Evolutionary conservation across 2,113 vertebrate species (phyloP).

Genomic region (Hipposideros armiger): DNA sequence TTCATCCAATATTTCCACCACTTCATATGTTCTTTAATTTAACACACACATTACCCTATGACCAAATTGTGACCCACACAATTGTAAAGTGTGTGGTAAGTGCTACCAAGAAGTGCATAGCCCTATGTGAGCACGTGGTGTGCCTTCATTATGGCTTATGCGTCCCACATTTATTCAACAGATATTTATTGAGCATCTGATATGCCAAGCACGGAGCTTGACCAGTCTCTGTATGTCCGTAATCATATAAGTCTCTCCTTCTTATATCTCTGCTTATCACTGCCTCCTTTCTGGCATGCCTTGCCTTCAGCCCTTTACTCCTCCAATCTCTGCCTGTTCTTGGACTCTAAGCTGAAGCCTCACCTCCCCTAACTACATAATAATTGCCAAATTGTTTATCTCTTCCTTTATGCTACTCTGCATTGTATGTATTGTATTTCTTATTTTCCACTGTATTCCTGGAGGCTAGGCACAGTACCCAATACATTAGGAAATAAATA

Average conservation of each 20-base stretch:
- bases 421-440: not conserved
- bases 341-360: not conserved
- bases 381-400: not conserved
- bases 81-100: not conserved
- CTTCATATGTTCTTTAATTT: not conserved
- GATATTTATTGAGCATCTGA: not conserved
- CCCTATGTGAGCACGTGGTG: not conserved
- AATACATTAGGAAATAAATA: not conserved
- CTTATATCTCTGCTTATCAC: not conserved
- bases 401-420: not conserved
- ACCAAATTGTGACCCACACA: not conserved
- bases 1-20: not conserved
- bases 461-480: not conserved
- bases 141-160: not conserved
- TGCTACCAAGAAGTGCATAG: not conserved
- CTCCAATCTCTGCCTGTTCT: not conserved
- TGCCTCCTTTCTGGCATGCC: not conserved
- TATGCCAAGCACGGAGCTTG: not conserved
- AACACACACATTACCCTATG: not conserved
- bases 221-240: not conserved
- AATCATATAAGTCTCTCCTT: not conserved
- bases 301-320: not conserved
- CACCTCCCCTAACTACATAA: not conserved
- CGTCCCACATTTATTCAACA: not conserved
- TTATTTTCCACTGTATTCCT: not conserved